Base-by-base conservation (phyloP, 2,888 invertebrate genomes). In the Lithophane ornitopus region DNA sequence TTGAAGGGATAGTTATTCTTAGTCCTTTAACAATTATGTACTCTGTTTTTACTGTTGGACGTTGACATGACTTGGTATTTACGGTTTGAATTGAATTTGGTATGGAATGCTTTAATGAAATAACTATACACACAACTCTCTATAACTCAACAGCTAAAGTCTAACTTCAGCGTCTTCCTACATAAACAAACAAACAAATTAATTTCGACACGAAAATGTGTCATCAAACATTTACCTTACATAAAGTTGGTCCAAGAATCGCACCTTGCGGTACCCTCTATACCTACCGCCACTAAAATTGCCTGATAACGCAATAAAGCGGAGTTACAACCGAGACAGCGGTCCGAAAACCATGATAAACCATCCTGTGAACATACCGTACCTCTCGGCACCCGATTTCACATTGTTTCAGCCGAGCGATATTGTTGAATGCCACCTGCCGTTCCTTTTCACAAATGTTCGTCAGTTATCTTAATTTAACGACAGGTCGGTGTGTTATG, bases 401-500 rank as follows among this genome's bases (percentile, higher is more conserved):
- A 74, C 84, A 82, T 87, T 90, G 89, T 85, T 87, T 90, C 84
- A 86, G 85, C 80, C 62, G 70, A 70, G 82, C 62, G 80, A 87
- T 85, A 82, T 85, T 87, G 88, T 88, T 85, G 83, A 89, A 89
- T 85, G 83, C 86, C 74, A 86, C 84, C 72, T 85, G 74, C 83
- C 70, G 79, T 83, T 86, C 81, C 86, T 81, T 85, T 87, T 76
- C 82, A 84, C 71, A 69, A 88, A 86, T 86, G 82, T 75, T 84
- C 85, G 74, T 80, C 80, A 84, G 85, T 87, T 90, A 88, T 87
- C 84, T 85, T 82, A 86, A 89, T 88, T 88, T 87, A 88, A 86
- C 76, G 87, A 85, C 81, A 83, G 86, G 84, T 87, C 87, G 87
- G 80, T 87, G 85, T 85, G 84, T 87, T 86, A 89, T 89, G 83